Percentiles rank a stretch among this genome's conserved stretches.
Conservation (phyloP, 2,888 invertebrate genomes). For the Girardia tigrina region DNA sequence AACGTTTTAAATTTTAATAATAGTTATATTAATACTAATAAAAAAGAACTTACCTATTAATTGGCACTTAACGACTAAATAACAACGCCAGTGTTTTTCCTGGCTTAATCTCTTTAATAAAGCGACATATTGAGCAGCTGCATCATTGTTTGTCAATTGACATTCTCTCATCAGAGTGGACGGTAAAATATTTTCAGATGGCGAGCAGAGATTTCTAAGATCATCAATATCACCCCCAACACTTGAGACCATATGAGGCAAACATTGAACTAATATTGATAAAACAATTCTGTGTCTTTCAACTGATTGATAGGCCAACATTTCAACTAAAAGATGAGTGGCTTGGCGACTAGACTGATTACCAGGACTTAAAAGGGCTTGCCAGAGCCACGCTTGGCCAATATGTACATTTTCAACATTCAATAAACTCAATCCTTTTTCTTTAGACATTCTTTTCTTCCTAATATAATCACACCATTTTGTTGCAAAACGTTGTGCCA, state of each 20-base stretch:
- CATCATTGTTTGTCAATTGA: conserved; percentile 6
- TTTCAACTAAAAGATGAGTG: background rate
- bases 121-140: conserved; percentile 1
- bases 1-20: background rate
- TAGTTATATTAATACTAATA: background rate
- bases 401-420: background rate
- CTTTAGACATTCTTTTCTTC: background rate
- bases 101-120: background rate
- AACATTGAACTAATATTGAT: background rate
- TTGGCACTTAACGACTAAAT: background rate
- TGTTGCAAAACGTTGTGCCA: background rate
- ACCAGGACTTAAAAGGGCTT: background rate
- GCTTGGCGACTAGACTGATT: background rate
- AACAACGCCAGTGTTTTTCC: conserved; percentile 1
- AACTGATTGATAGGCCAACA: conserved; percentile 17
- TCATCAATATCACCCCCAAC: background rate
- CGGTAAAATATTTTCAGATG: background rate
- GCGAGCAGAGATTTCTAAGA: background rate
- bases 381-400: conserved; percentile 14
- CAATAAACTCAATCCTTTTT: background rate
- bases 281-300: background rate
- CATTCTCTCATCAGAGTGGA: background rate
- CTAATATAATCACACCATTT: background rate
- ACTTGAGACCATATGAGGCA: background rate
- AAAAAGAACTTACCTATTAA: background rate